A percentile compares a stretch with the other conserved stretches of the same genome.
These are phyloP conservation scores for Macroglossus sobrinus DNA, from an alignment of 2,113 vertebrate species.

Conservation along the genomic window DNA sequence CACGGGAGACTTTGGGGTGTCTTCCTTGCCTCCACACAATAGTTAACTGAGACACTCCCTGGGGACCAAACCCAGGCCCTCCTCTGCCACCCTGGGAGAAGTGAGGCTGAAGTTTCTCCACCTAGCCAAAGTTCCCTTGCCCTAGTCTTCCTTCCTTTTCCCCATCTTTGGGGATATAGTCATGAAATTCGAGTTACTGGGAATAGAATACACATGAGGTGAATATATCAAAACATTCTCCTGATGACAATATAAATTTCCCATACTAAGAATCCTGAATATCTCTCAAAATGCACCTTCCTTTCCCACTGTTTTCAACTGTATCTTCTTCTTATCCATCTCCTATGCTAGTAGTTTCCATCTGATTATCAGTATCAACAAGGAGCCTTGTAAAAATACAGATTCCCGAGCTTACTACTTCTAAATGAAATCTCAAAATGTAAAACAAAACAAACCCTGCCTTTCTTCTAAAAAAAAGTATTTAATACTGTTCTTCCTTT, in stretches of 20 bases:
- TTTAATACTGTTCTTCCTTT: neutral
- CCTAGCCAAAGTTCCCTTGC: fast-evolving
- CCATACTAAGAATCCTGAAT: neutral
- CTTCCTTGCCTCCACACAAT: neutral
- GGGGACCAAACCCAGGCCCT: neutral
- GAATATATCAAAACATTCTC: neutral
- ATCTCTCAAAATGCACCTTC: neutral
- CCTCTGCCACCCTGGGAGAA: neutral
- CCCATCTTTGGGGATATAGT: neutral
- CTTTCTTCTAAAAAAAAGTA: too few species aligned
- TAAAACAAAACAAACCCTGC: neutral
- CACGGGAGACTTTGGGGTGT: neutral
- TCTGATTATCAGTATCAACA: neutral
- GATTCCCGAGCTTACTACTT: neutral
- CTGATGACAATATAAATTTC: neutral
- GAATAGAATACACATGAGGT: neutral
- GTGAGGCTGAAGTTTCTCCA: neutral
- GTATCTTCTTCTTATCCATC: fast-evolving
- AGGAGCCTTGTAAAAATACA: neutral
- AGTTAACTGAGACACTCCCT: neutral
- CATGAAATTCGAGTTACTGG: neutral
- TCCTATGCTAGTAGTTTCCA: neutral
- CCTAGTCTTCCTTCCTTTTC: neutral
- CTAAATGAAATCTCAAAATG: neutral
- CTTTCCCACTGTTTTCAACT: neutral